phyloP scores from a whole-genome alignment of 2,888 invertebrate genomes.

The Neuroscelio doddi region DNA sequence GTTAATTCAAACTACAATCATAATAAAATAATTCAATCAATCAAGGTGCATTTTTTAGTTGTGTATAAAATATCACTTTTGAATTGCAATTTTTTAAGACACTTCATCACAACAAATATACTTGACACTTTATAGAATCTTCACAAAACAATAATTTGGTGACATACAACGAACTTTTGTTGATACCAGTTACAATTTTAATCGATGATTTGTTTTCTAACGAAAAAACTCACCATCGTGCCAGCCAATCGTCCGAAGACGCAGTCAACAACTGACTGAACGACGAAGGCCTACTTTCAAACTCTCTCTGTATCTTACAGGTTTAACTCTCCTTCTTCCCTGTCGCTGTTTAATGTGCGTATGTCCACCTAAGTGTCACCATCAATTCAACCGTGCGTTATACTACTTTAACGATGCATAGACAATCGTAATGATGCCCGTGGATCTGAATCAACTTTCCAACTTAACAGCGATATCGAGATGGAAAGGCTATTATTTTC shows the following conservation, averaged over 20 bases:
- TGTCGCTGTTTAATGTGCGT: slow-evolving; percentile 33
- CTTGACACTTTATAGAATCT: no score
- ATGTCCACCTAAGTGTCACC: slow-evolving; percentile 39
- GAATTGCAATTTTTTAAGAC: no score
- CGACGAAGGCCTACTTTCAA: slow-evolving; percentile 70
- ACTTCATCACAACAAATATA: no score
- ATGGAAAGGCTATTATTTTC: slow-evolving; percentile 43
- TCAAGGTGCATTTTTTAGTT: no score
- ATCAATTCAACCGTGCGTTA: slow-evolving; percentile 45
- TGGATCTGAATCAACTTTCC: slow-evolving; percentile 37
- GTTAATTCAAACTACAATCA: no score
- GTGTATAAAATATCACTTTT: no score
- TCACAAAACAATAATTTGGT: no score
- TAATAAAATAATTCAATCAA: no score
- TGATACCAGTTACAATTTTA: no score
- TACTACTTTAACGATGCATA: slow-evolving; percentile 42
- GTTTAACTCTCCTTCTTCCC: slow-evolving; percentile 55
- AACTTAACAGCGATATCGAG: slow-evolving; percentile 35
- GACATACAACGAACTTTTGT: no score
- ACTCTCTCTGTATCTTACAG: slow-evolving; percentile 67
- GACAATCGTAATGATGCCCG: slow-evolving; percentile 14
- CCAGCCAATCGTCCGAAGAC: slow-evolving; percentile 65
- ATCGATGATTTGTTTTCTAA: background rate
- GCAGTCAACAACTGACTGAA: slow-evolving; percentile 69
- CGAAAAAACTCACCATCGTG: slow-evolving; percentile 65